phyloP scores from a whole-genome alignment of 2,888 invertebrate genomes.

The Unio delphinus region DNA sequence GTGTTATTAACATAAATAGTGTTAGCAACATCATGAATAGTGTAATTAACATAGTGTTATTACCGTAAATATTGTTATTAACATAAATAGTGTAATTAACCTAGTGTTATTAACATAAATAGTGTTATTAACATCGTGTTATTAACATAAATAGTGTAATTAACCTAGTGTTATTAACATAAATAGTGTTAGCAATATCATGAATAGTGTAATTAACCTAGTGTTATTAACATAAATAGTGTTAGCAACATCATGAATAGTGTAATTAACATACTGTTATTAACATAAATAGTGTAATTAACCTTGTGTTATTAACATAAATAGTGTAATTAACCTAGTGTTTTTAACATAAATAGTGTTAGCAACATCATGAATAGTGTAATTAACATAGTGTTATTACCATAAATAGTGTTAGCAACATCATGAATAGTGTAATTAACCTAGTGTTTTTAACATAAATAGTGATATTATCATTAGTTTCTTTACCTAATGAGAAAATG shows the following conservation, averaged over 20 bases:
- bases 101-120: background rate
- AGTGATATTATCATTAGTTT: background rate
- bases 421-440: too few species aligned
- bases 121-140: background rate
- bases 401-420: background rate
- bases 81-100: background rate
- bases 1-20: background rate
- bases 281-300: too few species aligned
- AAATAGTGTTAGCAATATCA: background rate
- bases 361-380: too few species aligned
- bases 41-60: background rate
- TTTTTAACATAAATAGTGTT: too few species aligned
- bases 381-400: too few species aligned
- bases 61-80: background rate
- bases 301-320: too few species aligned
- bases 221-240: too few species aligned
- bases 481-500: too few species aligned
- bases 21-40: background rate
- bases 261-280: too few species aligned
- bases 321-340: too few species aligned
- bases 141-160: background rate
- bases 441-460: background rate
- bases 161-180: background rate
- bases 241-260: too few species aligned
- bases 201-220: too few species aligned